Conservation (phyloP, 2,888 invertebrate species). For the Cryptosula pallasiana region DNA sequence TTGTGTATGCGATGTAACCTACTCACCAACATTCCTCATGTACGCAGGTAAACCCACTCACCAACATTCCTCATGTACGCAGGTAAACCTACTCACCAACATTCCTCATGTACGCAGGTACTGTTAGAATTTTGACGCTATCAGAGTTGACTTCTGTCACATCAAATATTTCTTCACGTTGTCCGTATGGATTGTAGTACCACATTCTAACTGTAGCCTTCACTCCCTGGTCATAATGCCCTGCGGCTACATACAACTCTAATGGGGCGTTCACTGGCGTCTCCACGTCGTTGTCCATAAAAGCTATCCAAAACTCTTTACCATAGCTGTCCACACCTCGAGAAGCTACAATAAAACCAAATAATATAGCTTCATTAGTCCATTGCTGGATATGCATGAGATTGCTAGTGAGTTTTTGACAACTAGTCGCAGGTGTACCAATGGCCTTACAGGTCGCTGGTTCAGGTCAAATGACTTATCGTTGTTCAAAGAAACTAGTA, state of each 20-base stretch:
- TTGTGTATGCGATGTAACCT: no score
- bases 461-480: no score
- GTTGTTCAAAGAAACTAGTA: no score
- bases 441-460: no score
- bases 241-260: constrained; percentile 8
- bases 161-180: constrained; percentile 13
- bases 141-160: constrained; percentile 7
- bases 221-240: neutral
- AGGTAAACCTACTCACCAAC: no score
- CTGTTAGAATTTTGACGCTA: constrained; percentile 18
- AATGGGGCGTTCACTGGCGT: neutral
- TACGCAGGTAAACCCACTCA: no score
- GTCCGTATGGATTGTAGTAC: constrained; percentile 21
- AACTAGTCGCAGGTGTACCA: no score
- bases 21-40: no score
- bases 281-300: constrained; percentile 19
- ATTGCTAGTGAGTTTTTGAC: no score
- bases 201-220: constrained; percentile 21
- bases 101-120: constrained; percentile 18
- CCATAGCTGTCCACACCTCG: constrained; percentile 6
- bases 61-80: no score
- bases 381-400: no score
- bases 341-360: neutral
- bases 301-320: constrained; percentile 9
- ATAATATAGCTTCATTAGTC: no score